Conservation (phyloP, 2,113 vertebrate species). For the Lepisosteus osseus region DNA sequence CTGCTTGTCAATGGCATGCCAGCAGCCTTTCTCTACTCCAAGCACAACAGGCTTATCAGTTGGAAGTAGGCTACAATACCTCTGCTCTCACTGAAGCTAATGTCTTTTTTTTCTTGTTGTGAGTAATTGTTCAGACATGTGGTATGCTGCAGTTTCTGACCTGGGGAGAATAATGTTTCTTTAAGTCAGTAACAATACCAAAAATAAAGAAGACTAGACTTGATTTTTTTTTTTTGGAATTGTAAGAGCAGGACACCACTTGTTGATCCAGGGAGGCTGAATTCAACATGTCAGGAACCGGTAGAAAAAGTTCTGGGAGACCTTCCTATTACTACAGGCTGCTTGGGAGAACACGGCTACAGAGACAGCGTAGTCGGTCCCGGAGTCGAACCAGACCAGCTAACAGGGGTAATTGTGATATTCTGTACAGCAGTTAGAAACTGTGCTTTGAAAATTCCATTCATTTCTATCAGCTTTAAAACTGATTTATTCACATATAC, state of each 20-base stretch:
- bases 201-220: not conserved
- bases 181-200: not conserved
- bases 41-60: constrained; percentile 50
- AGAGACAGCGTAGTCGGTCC: constrained; percentile 91
- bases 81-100: not conserved
- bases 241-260: not conserved
- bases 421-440: not conserved
- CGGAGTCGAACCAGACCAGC: constrained; percentile 85
- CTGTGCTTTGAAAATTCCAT: too few species aligned
- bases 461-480: too few species aligned
- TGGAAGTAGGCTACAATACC: constrained; percentile 24
- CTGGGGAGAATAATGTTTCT: not conserved
- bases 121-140: not conserved
- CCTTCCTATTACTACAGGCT: constrained; percentile 92
- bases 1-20: constrained; percentile 43
- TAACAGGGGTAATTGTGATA: constrained; percentile 8
- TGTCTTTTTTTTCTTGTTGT: not conserved
- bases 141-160: not conserved
- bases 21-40: constrained; percentile 47
- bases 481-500: too few species aligned
- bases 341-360: constrained; percentile 86
- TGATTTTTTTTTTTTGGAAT: not conserved
- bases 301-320: constrained; percentile 86
- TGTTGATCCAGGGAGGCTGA: not conserved
- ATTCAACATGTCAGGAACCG: constrained; percentile 79